Percentiles rank a stretch among this genome's conserved stretches.
phyloP scores from a whole-genome alignment of 92 coral and sea anemone genomes.

The Isaurus tuberculatus region DNA sequence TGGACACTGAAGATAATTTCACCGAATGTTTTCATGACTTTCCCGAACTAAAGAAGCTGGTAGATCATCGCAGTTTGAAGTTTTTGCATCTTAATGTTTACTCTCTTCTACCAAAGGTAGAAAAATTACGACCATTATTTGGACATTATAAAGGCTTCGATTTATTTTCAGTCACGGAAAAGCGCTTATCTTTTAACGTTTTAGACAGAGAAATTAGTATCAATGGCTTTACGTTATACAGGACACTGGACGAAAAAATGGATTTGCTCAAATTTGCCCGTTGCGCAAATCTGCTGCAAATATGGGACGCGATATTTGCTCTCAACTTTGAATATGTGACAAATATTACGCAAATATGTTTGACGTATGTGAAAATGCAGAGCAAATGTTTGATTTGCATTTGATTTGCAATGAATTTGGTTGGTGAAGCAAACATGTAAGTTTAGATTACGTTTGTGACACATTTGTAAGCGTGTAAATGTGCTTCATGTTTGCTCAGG shows the following conservation, averaged over 20 bases:
- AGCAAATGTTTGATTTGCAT: not conserved
- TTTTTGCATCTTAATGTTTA: too few species aligned
- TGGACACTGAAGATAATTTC: too few species aligned
- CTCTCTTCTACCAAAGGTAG: too few species aligned
- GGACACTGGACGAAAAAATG: constrained; percentile 15
- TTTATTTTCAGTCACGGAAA: too few species aligned
- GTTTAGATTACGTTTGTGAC: not conserved
- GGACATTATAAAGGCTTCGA: too few species aligned
- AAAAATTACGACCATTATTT: too few species aligned
- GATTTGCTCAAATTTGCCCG: constrained; percentile 23
- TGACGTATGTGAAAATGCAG: not conserved
- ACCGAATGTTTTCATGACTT: too few species aligned
- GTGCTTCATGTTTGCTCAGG: not conserved
- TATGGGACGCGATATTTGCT: constrained; percentile 15
- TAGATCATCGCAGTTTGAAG: too few species aligned
- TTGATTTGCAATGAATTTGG: constrained; percentile 1
- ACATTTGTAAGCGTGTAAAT: not conserved
- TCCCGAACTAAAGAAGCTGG: too few species aligned
- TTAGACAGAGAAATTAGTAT: too few species aligned
- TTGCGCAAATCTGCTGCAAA: constrained; percentile 16
- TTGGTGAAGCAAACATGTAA: not conserved
- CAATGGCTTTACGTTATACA: too few species aligned
- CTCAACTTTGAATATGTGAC: constrained; percentile 3
- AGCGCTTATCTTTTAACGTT: too few species aligned
- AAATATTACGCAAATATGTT: constrained; percentile 8